Conservation (phyloP, 1,140 invertebrate genomes). For the Conopomorpha cramerella region DNA sequence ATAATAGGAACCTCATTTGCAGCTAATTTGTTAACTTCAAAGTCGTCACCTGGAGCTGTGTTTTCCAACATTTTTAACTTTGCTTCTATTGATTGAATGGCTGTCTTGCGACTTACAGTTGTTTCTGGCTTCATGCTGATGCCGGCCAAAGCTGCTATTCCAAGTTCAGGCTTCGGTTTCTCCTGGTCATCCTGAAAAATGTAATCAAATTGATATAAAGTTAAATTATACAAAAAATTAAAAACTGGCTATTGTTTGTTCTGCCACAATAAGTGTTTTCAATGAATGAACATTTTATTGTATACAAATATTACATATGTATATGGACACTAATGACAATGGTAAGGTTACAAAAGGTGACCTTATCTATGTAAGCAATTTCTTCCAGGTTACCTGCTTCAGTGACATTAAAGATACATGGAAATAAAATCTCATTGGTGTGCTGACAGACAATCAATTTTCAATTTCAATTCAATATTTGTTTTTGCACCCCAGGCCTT, state of each 20-base stretch:
- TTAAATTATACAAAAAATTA: constrained; percentile 6
- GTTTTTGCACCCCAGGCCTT: no score
- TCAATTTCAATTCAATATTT: no score
- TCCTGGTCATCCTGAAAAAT: constrained; percentile 71
- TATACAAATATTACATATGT: background rate
- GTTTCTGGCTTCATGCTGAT: constrained; percentile 69
- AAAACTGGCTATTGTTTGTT: no score
- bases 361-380: background rate
- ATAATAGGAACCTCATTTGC: constrained; percentile 69
- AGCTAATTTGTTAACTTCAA: constrained; percentile 72
- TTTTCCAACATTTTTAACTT: constrained; percentile 81
- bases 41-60: constrained; percentile 69
- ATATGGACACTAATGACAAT: background rate
- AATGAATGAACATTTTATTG: no score
- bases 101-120: constrained; percentile 74
- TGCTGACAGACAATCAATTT: background rate
- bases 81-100: constrained; percentile 86
- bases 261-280: no score
- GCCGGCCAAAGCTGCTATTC: constrained; percentile 75
- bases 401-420: no score
- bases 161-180: constrained; percentile 73
- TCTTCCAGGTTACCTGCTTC: no score
- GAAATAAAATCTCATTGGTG: no score
- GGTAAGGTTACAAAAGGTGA: background rate
- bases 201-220: constrained; percentile 12